Base-by-base conservation (phyloP, 2,113 vertebrate species). In the Drymodes brunneopygia region DNA sequence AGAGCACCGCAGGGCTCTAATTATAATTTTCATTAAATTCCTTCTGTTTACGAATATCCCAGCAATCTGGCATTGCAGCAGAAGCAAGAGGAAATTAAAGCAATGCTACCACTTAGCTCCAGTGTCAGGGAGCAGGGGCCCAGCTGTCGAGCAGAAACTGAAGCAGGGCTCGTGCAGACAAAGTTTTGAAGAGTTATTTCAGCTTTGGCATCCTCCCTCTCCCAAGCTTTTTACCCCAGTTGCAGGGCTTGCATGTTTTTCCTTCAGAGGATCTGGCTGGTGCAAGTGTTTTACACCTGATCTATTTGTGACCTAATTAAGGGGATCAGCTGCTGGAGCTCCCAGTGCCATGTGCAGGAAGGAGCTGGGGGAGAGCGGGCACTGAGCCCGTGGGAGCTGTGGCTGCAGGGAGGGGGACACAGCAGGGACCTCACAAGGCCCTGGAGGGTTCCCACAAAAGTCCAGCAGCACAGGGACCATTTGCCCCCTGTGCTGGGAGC, bases 1-100 rank as follows among this genome's bases (percentile, higher is more conserved):
- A 93, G 95, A 95, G 92, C 97, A 95, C 97, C 72, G 70, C 94
- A 13, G 97, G 96, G 96, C 95, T 95, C 96, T 97, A 95, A 97
- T 97, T 97, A 97, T 90, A 94, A 97, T 97, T 97, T 96, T 96
- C 97, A 97, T 97, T 97, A 97, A 97, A 97, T 95, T 95, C 97
- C 97, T 96, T 96, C 97, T 97, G 96, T 97, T 97, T 97, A 92
- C 5, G 86, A 97, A 92, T 91, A 97, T 88, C 90, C 88, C 29
- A 82, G 95, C 94, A 95, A 95, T 97, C 95, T 96, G 97, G 94
- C 86, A 47, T 35, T 96, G 94, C 96, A 79, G 94, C 71, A 73
- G 95, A 86, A 96, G 92, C 84, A 62, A 81, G 86, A 85, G 92
- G 94, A 96, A 97, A 97, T 97, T 94, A 97, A 95, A 97, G 91